phyloP scores from a whole-genome alignment of 2,797 vertebrate species.

The Toxotes lorentzi region DNA sequence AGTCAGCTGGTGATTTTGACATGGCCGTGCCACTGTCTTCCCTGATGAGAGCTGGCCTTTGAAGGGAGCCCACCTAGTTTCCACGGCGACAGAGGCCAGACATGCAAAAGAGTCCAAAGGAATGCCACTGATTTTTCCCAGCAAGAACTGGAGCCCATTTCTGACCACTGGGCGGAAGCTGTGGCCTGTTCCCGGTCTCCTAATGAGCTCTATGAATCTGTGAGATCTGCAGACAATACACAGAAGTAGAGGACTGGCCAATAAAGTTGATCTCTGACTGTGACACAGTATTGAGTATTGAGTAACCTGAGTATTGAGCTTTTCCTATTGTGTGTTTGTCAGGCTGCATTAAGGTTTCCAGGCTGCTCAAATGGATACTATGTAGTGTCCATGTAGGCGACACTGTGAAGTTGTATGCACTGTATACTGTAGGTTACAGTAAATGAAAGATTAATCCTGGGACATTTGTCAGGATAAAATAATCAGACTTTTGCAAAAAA shows the following conservation, averaged over 20 bases:
- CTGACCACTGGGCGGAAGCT: background rate
- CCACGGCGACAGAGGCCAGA: slow-evolving; percentile 60
- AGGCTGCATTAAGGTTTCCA: background rate
- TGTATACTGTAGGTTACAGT: background rate
- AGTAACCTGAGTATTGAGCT: background rate
- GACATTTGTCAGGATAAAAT: slow-evolving; percentile 35
- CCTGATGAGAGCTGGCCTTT: slow-evolving; percentile 72
- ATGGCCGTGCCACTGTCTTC: slow-evolving; percentile 74
- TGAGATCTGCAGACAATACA: background rate
- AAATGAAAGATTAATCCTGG: slow-evolving; percentile 12
- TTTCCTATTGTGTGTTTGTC: background rate
- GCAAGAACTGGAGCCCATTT: slow-evolving; percentile 26
- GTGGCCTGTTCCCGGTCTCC: slow-evolving; percentile 10
- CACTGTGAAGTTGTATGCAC: background rate
- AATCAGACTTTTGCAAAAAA: slow-evolving; percentile 14
- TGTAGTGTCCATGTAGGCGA: background rate
- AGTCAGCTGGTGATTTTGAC: slow-evolving; percentile 82
- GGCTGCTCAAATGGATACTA: background rate
- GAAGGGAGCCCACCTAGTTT: slow-evolving; percentile 68
- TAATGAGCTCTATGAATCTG: slow-evolving; percentile 3
- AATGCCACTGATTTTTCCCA: slow-evolving; percentile 54
- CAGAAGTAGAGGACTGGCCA: background rate
- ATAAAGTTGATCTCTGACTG: background rate
- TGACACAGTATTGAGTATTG: too few species aligned
- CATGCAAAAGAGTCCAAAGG: slow-evolving; percentile 53